phyloP scores from a whole-genome alignment of 2,888 invertebrate species.

The Drosophila pegasa region DNA sequence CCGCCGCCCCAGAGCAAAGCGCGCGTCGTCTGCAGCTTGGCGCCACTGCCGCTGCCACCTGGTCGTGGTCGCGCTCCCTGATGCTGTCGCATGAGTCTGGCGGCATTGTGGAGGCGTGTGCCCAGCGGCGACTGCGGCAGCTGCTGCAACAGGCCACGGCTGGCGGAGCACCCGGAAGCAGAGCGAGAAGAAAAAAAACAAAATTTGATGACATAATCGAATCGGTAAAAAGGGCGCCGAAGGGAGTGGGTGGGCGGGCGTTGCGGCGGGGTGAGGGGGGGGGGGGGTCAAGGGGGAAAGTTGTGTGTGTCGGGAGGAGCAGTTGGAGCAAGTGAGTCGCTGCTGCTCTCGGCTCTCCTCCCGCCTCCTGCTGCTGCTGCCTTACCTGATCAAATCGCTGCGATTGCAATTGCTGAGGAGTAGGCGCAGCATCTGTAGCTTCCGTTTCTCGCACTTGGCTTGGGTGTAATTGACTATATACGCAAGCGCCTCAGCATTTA shows the following conservation, averaged over 20 bases:
- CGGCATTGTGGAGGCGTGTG: constrained; percentile 60
- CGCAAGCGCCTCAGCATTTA: constrained; percentile 66
- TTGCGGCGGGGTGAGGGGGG: neutral
- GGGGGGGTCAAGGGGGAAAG: neutral
- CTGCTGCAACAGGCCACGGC: constrained; percentile 57
- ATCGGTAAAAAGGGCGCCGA: constrained; percentile 12
- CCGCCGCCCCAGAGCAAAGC: constrained; percentile 73
- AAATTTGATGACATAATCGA: constrained; percentile 71
- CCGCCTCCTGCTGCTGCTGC: neutral
- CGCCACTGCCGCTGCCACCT: constrained; percentile 19
- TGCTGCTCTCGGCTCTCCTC: neutral
- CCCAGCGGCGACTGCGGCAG: constrained; percentile 51
- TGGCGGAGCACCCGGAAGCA: constrained; percentile 9
- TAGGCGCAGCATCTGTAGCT: constrained; percentile 74
- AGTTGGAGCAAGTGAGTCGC: neutral
- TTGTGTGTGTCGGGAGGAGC: neutral
- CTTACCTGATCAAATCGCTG: constrained; percentile 73
- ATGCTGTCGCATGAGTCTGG: constrained; percentile 56
- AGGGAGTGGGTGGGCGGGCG: neutral
- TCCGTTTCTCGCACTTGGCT: constrained; percentile 47
- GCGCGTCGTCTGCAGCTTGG: constrained; percentile 56
- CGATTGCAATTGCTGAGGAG: constrained; percentile 72
- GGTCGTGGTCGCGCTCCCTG: constrained; percentile 7
- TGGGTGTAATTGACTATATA: constrained; percentile 59
- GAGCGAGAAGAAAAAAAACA: constrained; percentile 18